phyloP scores from a whole-genome alignment of 2,888 invertebrate genomes.

The Aplocera efformata region DNA sequence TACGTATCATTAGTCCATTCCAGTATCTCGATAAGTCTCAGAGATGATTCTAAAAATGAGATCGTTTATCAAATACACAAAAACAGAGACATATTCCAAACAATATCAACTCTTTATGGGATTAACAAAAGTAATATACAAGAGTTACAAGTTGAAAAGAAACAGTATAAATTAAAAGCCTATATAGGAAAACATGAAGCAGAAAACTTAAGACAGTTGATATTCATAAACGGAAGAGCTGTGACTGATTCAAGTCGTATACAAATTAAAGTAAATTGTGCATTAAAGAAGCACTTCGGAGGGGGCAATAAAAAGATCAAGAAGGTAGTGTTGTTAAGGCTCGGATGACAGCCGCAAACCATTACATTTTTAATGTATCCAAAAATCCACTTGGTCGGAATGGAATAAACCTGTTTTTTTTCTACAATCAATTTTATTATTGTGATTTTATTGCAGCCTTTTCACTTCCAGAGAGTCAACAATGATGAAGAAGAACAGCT shows the following conservation, averaged over 20 bases:
- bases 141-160: constrained; percentile 64
- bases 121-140: constrained; percentile 55
- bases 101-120: constrained; percentile 59
- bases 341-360: too few species aligned
- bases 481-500: constrained; percentile 32
- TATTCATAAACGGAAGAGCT: constrained; percentile 84
- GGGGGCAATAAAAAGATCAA: constrained; percentile 19
- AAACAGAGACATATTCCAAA: constrained; percentile 73
- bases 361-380: too few species aligned
- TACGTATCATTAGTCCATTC: constrained; percentile 83
- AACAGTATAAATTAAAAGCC: constrained; percentile 75
- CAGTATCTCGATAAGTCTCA: constrained; percentile 83
- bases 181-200: constrained; percentile 69
- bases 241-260: constrained; percentile 68
- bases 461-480: constrained; percentile 32
- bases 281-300: constrained; percentile 38
- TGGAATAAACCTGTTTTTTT: too few species aligned
- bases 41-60: constrained; percentile 82
- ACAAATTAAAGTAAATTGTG: constrained; percentile 46
- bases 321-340: constrained; percentile 13
- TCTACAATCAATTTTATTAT: too few species aligned
- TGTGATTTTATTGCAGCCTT: neutral
- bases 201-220: constrained; percentile 60
- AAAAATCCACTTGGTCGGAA: too few species aligned
- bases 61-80: constrained; percentile 82